Conservation (phyloP, 64 coral and sea anemone genomes). For the Montipora sp. region DNA sequence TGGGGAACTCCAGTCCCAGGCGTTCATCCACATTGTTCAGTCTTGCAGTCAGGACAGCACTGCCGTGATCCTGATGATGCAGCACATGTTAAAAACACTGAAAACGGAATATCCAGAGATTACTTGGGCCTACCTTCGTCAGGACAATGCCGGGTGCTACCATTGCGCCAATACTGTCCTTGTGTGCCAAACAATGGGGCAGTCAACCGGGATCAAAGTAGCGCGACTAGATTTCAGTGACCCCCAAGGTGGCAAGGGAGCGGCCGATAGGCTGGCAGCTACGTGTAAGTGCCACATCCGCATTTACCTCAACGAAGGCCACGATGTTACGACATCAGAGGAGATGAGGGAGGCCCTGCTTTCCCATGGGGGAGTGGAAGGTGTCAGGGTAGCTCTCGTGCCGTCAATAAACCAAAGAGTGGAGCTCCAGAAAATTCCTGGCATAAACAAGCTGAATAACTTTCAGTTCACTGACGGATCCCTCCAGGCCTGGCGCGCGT, state of each 20-base stretch:
- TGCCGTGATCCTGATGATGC: neutral
- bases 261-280: slow-evolving; percentile 25
- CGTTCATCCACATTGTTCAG: neutral
- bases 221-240: neutral
- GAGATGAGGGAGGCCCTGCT: neutral
- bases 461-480: slow-evolving; percentile 22
- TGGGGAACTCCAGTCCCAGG: neutral
- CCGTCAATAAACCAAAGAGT: neutral
- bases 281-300: slow-evolving; percentile 48
- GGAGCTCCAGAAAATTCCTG: slow-evolving; percentile 22
- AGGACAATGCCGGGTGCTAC: slow-evolving; percentile 8
- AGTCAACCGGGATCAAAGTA: slow-evolving; percentile 45
- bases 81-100: neutral
- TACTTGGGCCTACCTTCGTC: neutral
- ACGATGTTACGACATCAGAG: slow-evolving; percentile 31
- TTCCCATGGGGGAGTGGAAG: neutral
- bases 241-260: neutral
- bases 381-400: slow-evolving; percentile 26
- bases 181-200: too few relatives aligned
- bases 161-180: neutral
- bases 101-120: neutral
- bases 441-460: slow-evolving; percentile 67
- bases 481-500: slow-evolving; percentile 43
- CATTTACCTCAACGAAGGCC: slow-evolving; percentile 21
- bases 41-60: neutral